Percentiles rank a stretch among this genome's conserved stretches.
Evolutionary conservation across 2,797 vertebrate genomes (phyloP).

Genomic region (Danio aesculapii): DNA sequence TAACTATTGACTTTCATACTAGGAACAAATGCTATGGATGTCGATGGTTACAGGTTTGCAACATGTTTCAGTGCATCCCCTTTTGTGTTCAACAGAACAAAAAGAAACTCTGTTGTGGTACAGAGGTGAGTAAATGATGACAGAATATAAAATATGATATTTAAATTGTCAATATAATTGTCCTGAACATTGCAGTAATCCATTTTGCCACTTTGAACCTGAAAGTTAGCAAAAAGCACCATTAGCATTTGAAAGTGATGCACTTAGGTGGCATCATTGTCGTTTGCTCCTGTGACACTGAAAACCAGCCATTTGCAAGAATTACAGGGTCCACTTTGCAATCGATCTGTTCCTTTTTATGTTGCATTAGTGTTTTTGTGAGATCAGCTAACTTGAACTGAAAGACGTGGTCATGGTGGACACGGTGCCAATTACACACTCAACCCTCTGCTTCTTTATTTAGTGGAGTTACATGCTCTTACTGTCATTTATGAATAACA

Average conservation of each 20-base stretch:
- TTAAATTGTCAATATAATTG: not conserved
- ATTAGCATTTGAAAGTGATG: slow-evolving; percentile 1
- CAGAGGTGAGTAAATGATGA: too few species aligned
- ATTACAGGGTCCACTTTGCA: not conserved
- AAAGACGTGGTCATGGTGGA: not conserved
- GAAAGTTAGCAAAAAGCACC: not conserved
- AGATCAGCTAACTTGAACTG: not conserved
- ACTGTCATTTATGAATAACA: not conserved
- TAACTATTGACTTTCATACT: too few species aligned
- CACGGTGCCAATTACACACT: not conserved
- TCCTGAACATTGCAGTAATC: not conserved
- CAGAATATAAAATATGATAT: too few species aligned
- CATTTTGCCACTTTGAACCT: not conserved
- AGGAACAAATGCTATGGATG: too few species aligned
- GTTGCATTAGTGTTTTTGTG: not conserved
- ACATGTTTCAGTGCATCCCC: too few species aligned
- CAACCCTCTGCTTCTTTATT: not conserved
- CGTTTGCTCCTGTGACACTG: not conserved
- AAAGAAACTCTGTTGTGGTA: too few species aligned
- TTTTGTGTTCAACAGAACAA: too few species aligned
- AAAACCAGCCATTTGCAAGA: not conserved
- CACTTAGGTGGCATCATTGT: not conserved
- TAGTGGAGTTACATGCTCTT: not conserved
- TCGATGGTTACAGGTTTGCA: too few species aligned
- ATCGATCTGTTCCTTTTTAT: not conserved